phyloP scores from a whole-genome alignment of 2,888 invertebrate genomes.

The Petrophora chlorosata region DNA sequence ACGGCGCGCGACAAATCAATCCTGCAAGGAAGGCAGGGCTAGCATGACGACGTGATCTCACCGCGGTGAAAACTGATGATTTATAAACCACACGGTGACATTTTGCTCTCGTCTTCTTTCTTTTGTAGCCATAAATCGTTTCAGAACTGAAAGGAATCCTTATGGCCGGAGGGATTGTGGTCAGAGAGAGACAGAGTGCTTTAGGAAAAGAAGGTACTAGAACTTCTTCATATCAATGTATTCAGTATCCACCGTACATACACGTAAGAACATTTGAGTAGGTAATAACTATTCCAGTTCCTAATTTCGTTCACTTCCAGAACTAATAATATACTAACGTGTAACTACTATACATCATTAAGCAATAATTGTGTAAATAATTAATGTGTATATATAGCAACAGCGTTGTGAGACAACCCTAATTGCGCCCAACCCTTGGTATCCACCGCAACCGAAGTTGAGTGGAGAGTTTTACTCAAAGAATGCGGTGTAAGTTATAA shows the following conservation, averaged over 20 bases:
- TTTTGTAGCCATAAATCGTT: background rate
- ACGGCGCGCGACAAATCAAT: constrained; percentile 53
- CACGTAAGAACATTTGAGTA: too few relatives aligned
- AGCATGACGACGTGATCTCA: background rate
- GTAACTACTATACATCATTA: constrained; percentile 5
- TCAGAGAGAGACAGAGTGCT: too few relatives aligned
- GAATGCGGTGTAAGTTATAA: constrained; percentile 1
- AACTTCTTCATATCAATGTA: too few relatives aligned
- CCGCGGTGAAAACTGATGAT: background rate
- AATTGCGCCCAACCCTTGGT: constrained; percentile 10
- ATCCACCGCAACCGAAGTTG: constrained; percentile 17
- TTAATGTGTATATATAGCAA: constrained; percentile 16
- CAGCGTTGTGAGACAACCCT: constrained; percentile 18
- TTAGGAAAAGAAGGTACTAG: too few relatives aligned
- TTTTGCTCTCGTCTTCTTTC: background rate
- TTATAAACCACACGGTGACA: background rate
- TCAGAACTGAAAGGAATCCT: too few relatives aligned
- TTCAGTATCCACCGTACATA: too few relatives aligned
- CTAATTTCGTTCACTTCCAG: background rate
- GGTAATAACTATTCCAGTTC: too few relatives aligned
- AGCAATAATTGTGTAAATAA: constrained; percentile 17
- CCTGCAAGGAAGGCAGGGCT: constrained; percentile 12
- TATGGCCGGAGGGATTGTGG: too few relatives aligned
- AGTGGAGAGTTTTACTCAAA: constrained; percentile 15
- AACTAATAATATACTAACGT: background rate